Base-by-base conservation (phyloP, 2,888 invertebrate species). In the Amphipoea oculea region DNA sequence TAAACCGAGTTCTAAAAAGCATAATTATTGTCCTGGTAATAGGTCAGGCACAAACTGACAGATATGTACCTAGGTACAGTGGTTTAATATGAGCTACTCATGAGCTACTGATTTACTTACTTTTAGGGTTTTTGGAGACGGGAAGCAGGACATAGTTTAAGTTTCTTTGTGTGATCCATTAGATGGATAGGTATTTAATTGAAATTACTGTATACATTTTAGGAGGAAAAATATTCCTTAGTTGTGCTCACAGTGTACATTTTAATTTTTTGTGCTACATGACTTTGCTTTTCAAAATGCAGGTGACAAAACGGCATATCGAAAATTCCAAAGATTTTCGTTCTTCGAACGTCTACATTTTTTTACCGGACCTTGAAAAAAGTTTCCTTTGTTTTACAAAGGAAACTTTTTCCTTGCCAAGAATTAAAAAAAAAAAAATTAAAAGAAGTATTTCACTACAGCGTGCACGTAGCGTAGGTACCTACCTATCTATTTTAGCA, bases 91-190 rank as follows among this genome's bases (percentile, higher is more conserved):
- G 17, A 65, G 23, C n/a, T 54, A 45, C 14, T 12, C 14, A 51
- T 14, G 17, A 65, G 23, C n/a, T 54, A 45, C 14, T 12, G 29
- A 14, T n/a, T 54, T 74, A 82, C 77, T 88, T 79, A 60, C 23
- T 70, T 36, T n/a, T n/a, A 60, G 23, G 57, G n/a, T n/a, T 60
- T 69, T 65, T 51, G 45, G 14, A 36, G 67, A 48, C 70, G 88
- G 83, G 29, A 79, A 66, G 42, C 36, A 76, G 48, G 60, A 73
- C 88, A 89, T 92, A 89, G n/a, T 88, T 89, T 80, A 82, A 29
- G 74, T 70, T 57, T 87, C 80, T 87, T 87, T 87, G 87, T 86
- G 78, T 88, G 82, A 83, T 81, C 67, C 75, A 68, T 77, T 45
- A 54, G 70, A 73, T 42, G 17, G 48, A 9, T 45, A 12, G 11